Evolutionary conservation across 1,140 invertebrate species (phyloP), one percentile per base, ranked within the genome.

Genomic region (Stegodyphus mimosarum): DNA sequence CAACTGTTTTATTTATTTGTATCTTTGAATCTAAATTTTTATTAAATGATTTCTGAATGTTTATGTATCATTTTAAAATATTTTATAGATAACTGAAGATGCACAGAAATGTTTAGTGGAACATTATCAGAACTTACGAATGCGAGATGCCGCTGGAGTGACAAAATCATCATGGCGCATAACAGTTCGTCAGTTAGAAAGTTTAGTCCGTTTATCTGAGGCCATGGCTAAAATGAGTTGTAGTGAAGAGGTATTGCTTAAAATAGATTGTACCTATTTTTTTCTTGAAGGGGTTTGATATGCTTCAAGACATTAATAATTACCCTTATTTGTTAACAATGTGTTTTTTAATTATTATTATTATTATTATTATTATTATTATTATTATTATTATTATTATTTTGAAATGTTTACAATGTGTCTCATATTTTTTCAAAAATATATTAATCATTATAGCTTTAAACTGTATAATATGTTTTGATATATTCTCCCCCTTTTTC

Each of bases 121-220:
- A 84, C 95, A 96, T 90, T 99, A 99, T 91, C 95, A 95, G 18
- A 92, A 93, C 87, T 91, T 99, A 33, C 92, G 98, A 10, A 94
- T 97, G 89, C 92, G 96, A 15, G 98, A 99, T 89, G 92, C 93
- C 7, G 93, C 94, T 48, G 92, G 93, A 3, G 94, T 94, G 77
- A 89, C 91, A 5, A 91, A 91, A 83, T 95, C 95, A 48, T 94
- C 95, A 0, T 99, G 97, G 96, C 92, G 98, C 73, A 98, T 99
- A 83, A 99, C 98, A 0, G 98, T 99, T n/a, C 92, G 99, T n/a
- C 98, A 99, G 90, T 92, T 99, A 73, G 99, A 99, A 91, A 98
- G 96, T 89, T 95, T 99, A 93, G 95, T 99, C 88, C 94, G 98
- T 52, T 92, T 99, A 11, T 96, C 97, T 6, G 99, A 99, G 92